Conservation (phyloP, 1,140 invertebrate species). For the Platorchestia sp. region DNA sequence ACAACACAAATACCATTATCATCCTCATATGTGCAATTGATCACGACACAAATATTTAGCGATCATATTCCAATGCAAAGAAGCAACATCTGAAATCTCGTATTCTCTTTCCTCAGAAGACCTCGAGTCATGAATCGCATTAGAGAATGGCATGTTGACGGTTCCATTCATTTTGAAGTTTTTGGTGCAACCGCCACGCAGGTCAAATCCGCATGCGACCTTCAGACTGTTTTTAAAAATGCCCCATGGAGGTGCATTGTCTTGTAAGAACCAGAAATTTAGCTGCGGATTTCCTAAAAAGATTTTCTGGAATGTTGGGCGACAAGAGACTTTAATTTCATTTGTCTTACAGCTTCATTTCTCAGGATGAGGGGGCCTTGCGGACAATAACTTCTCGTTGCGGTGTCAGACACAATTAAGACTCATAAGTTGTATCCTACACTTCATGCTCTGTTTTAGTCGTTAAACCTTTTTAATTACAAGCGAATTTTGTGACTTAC, state of each 20-base stretch:
- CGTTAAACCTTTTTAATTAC: not conserved
- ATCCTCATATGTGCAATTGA: no score
- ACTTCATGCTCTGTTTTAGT: not conserved
- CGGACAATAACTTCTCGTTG: not conserved
- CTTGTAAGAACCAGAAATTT: not conserved
- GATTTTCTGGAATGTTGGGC: not conserved
- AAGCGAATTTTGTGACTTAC: not conserved
- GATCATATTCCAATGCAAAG: not conserved
- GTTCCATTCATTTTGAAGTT: not conserved
- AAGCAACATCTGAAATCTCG: not conserved
- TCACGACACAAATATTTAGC: no score
- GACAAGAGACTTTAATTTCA: not conserved
- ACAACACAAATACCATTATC: not conserved
- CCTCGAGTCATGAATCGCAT: not conserved
- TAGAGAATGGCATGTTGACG: not conserved
- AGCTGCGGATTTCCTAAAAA: not conserved
- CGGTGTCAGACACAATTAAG: not conserved
- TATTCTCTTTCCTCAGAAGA: not conserved
- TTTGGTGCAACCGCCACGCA: not conserved
- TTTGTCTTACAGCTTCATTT: not conserved
- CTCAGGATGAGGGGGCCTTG: not conserved
- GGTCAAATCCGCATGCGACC: no score
- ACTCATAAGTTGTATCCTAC: not conserved
- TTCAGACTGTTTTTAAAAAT: not conserved
- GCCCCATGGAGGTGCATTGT: not conserved